These are phyloP conservation scores for Prolemur simus DNA, from an alignment of 2,113 vertebrate species.

Conservation along the genomic window DNA sequence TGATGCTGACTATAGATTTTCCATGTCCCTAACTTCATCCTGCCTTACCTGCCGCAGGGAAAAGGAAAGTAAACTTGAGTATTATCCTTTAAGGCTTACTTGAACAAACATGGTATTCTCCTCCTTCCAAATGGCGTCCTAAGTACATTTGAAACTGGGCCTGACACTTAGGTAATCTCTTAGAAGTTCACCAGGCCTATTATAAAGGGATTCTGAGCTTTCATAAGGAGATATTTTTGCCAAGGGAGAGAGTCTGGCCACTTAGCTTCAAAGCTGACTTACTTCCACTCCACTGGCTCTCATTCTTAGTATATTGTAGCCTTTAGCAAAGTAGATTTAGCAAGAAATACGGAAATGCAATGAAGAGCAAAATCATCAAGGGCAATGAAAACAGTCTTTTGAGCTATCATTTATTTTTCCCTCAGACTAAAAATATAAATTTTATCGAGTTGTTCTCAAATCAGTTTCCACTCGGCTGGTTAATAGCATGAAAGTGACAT, in stretches of 20 bases:
- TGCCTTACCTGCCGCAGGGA: background rate
- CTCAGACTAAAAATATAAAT: slow-evolving; percentile 36
- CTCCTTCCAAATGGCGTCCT: slow-evolving; percentile 49
- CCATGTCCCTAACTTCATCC: background rate
- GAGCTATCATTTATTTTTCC: slow-evolving; percentile 53
- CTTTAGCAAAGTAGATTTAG: slow-evolving; percentile 75
- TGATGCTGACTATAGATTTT: background rate
- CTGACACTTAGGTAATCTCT: slow-evolving; percentile 60
- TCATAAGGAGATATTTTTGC: slow-evolving; percentile 64
- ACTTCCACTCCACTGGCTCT: slow-evolving; percentile 60
- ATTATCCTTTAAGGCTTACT: slow-evolving; percentile 62
- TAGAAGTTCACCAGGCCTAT: slow-evolving; percentile 45
- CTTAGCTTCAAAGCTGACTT: slow-evolving; percentile 68
- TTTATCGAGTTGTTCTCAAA: slow-evolving; percentile 25
- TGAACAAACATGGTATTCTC: slow-evolving; percentile 61
- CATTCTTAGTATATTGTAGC: slow-evolving; percentile 74
- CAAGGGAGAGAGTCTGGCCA: slow-evolving; percentile 54
- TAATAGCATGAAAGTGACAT: slow-evolving; percentile 30
- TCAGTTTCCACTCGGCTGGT: slow-evolving; percentile 17
- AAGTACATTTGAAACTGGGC: slow-evolving; percentile 45
- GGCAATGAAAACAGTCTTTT: slow-evolving; percentile 61
- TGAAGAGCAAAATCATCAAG: slow-evolving; percentile 65
- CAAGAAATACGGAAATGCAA: slow-evolving; percentile 73
- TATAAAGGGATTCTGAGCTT: slow-evolving; percentile 57
- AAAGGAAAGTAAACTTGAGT: slow-evolving; percentile 5